Evolutionary conservation across 1,140 invertebrate species (phyloP).

Genomic region (Pomacea maculata): DNA sequence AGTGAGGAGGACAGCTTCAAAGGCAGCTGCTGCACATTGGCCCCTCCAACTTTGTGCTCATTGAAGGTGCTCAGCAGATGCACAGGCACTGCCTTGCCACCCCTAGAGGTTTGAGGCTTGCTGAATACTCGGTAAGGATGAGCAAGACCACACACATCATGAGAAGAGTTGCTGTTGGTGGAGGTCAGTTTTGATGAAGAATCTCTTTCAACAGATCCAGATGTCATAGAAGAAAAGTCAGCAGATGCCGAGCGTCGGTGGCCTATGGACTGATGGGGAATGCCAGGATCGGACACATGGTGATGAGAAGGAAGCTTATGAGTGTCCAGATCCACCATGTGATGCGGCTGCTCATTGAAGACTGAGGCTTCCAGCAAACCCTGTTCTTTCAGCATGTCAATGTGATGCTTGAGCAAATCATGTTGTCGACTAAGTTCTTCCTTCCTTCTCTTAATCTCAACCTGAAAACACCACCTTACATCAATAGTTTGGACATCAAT

Average conservation of each 20-base stretch:
- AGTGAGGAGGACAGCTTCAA: conserved; percentile 34
- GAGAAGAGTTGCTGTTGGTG: conserved; percentile 21
- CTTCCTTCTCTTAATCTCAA: conserved; percentile 41
- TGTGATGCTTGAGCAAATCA: conserved; percentile 50
- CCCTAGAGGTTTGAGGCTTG: conserved; percentile 27
- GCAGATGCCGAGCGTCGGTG: conserved; percentile 53
- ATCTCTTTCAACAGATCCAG: too few species aligned
- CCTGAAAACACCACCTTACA: conserved; percentile 19
- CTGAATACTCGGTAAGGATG: conserved; percentile 21
- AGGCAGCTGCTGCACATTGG: conserved; percentile 46
- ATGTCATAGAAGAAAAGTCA: conserved; percentile 38
- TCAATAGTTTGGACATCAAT: neutral
- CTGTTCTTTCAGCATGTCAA: conserved; percentile 49
- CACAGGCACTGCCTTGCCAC: conserved; percentile 58
- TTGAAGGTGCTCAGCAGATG: conserved; percentile 85
- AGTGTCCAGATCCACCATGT: conserved; percentile 7
- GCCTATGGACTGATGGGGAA: neutral
- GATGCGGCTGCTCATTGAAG: neutral
- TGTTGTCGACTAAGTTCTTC: conserved; percentile 48
- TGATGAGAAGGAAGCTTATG: too few species aligned
- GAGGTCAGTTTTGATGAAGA: too few species aligned
- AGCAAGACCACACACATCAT: conserved; percentile 31
- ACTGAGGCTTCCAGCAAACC: conserved; percentile 24
- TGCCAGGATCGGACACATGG: too few species aligned
- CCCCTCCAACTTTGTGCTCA: conserved; percentile 76